Conservation (phyloP, 2,113 vertebrate species). For the Cichladusa arquata region DNA sequence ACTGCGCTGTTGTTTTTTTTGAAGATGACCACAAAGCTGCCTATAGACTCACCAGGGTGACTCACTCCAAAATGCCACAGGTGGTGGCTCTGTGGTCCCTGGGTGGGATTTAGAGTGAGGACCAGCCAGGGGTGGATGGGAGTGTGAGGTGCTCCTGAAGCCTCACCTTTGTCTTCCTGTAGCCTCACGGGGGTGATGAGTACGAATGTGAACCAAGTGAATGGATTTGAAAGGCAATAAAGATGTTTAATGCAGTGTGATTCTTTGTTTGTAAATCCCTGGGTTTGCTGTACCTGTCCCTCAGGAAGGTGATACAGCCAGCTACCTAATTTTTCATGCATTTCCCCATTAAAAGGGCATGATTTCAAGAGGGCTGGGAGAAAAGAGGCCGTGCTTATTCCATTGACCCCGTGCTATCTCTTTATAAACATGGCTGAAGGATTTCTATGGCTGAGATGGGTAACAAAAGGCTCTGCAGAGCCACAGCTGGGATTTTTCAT, state of each 20-base stretch:
- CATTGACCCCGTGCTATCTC: not conserved
- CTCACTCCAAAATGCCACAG: not conserved
- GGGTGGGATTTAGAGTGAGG: not conserved
- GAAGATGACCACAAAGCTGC: not conserved
- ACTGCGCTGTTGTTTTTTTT: not conserved
- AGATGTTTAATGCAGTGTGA: not conserved
- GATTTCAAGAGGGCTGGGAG: not conserved
- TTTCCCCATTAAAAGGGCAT: not conserved
- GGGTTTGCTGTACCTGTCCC: not conserved
- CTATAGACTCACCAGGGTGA: not conserved
- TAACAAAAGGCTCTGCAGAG: conserved; percentile 19
- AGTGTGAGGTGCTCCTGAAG: not conserved
- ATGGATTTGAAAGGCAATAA: not conserved
- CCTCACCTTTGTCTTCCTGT: not conserved
- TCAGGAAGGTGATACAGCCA: not conserved
- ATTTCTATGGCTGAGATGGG: not conserved
- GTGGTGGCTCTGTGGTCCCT: rapidly evolving
- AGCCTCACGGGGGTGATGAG: rapidly evolving
- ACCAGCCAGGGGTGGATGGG: not conserved
- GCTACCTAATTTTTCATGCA: not conserved
- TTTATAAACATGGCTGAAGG: conserved; percentile 7
- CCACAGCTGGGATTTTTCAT: conserved; percentile 24
- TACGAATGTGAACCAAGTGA: not conserved
- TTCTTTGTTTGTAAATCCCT: not conserved
- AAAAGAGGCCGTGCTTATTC: not conserved